Conservation (phyloP, 2,113 vertebrate species). For the Cryptotis parvus region DNA sequence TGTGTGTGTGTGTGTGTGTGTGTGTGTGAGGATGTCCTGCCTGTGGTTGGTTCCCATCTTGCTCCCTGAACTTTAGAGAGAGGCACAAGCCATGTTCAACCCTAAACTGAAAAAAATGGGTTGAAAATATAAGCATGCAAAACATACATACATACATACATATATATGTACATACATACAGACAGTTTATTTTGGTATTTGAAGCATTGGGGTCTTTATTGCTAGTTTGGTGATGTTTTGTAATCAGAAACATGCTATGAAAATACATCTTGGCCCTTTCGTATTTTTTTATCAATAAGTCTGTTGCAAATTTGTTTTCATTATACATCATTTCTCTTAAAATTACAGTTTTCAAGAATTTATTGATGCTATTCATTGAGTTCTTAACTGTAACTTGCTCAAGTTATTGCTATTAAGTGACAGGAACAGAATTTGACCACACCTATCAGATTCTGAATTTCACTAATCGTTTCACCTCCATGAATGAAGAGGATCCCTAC, state of each 20-base stretch:
- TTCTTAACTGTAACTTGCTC: background rate
- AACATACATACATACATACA: no score
- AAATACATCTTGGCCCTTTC: background rate
- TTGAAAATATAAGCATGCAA: no score
- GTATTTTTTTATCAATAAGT: background rate
- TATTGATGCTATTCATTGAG: background rate
- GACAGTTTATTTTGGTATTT: no score
- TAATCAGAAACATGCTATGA: background rate
- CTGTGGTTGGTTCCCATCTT: no score
- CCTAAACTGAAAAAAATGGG: no score
- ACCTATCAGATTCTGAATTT: background rate
- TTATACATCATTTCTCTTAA: background rate
- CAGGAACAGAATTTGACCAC: background rate
- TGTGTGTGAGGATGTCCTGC: no score
- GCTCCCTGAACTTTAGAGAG: no score
- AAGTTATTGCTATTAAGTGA: background rate
- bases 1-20: no score
- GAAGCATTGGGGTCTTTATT: no score
- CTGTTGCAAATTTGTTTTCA: background rate
- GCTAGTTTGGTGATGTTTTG: background rate
- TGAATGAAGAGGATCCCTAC: background rate
- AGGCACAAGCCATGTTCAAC: no score
- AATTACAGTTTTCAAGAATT: background rate
- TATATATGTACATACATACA: no score
- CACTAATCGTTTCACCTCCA: background rate